A percentile compares a stretch with the other conserved stretches of the same genome.
phyloP scores from a whole-genome alignment of 1,140 invertebrate genomes.

The Cyclargus thomasi region DNA sequence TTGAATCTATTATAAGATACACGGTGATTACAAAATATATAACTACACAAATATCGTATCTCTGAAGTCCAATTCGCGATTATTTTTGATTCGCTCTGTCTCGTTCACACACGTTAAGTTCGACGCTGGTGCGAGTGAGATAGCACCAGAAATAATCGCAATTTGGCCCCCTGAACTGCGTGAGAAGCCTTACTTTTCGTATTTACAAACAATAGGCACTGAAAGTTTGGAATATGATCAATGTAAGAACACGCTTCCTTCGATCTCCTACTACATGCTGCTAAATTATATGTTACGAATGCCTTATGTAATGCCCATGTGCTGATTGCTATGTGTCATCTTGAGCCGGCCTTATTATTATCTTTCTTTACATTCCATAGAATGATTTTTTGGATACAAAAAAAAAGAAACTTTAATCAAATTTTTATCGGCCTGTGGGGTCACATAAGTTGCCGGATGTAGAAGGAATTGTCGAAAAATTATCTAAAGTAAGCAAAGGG shows the following conservation, averaged over 20 bases:
- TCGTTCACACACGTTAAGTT: not conserved
- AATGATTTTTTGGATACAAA: no score
- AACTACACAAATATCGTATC: conserved; percentile 53
- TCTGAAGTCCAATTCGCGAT: conserved; percentile 44
- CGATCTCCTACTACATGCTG: conserved; percentile 18
- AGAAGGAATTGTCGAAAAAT: no score
- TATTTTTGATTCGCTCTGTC: not conserved
- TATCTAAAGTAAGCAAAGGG: no score
- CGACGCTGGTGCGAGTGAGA: not conserved
- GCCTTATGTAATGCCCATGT: conserved; percentile 37
- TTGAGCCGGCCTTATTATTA: no score
- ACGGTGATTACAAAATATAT: conserved; percentile 47
- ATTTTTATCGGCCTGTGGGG: no score
- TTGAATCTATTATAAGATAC: conserved; percentile 10
- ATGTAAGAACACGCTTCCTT: conserved; percentile 14
- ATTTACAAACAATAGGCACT: conserved; percentile 61
- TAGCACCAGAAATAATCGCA: conserved; percentile 6
- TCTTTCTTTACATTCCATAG: no score
- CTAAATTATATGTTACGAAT: conserved; percentile 42
- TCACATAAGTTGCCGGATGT: no score
- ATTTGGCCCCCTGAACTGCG: not conserved
- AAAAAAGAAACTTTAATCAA: no score
- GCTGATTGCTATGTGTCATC: conserved; percentile 11
- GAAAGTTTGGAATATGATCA: conserved; percentile 42
- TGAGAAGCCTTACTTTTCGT: conserved; percentile 36